A percentile compares a stretch with the other conserved stretches of the same genome.
These are phyloP conservation scores for Dexiosoma caninum DNA, from an alignment of 2,888 invertebrate genomes.

Conservation along the genomic window DNA sequence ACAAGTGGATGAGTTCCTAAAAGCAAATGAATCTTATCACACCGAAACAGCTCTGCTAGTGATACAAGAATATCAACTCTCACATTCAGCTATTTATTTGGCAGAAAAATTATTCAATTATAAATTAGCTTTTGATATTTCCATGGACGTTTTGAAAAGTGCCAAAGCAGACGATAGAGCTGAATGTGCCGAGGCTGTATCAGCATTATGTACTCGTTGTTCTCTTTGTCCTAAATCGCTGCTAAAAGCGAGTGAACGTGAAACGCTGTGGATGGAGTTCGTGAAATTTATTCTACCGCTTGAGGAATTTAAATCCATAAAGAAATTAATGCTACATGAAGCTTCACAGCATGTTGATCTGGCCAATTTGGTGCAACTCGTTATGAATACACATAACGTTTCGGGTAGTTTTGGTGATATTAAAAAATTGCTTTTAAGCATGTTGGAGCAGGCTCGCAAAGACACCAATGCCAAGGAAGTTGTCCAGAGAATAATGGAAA, in stretches of 20 bases:
- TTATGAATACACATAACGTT: slow-evolving; percentile 79
- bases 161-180: slow-evolving; percentile 65
- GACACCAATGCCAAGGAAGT: slow-evolving; percentile 85
- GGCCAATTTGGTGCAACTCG: slow-evolving; percentile 81
- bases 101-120: slow-evolving; percentile 87
- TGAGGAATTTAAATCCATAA: slow-evolving; percentile 76
- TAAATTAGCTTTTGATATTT: slow-evolving; percentile 83
- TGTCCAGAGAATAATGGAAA: slow-evolving; percentile 81
- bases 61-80: slow-evolving; percentile 81
- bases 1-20: slow-evolving; percentile 80
- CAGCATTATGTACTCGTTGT: slow-evolving; percentile 78
- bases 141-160: slow-evolving; percentile 78
- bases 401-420: slow-evolving; percentile 81
- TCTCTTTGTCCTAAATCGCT: slow-evolving; percentile 71
- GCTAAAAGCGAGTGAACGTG: slow-evolving; percentile 77
- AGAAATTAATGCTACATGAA: slow-evolving; percentile 79
- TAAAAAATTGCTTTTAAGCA: slow-evolving; percentile 81
- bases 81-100: slow-evolving; percentile 84
- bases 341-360: slow-evolving; percentile 81
- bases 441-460: slow-evolving; percentile 87
- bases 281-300: slow-evolving; percentile 77
- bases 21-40: slow-evolving; percentile 79
- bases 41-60: slow-evolving; percentile 83
- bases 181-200: slow-evolving; percentile 69
- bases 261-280: slow-evolving; percentile 79